phyloP scores from a whole-genome alignment of 2,888 invertebrate genomes.

The Temnothorax ravouxi region DNA sequence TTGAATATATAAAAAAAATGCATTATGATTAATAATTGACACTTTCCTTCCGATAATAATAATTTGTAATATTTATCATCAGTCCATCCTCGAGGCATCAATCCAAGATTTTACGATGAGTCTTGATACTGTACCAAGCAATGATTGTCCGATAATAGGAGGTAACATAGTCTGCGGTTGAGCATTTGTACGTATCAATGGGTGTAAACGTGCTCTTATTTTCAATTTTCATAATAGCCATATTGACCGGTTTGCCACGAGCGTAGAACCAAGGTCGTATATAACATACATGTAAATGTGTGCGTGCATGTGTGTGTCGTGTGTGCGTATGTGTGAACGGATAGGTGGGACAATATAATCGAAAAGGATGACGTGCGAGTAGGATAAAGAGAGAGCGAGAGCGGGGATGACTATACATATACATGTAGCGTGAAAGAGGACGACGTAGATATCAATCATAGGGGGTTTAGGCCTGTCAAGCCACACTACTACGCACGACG shows the following conservation, averaged over 20 bases:
- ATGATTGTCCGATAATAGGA: not conserved
- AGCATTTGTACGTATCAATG: slow-evolving; percentile 51
- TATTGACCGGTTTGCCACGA: slow-evolving; percentile 70
- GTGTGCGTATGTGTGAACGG: not conserved
- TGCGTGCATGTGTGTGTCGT: too few relatives aligned
- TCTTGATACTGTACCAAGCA: not conserved
- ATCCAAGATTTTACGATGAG: not conserved
- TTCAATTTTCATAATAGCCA: slow-evolving; percentile 80
- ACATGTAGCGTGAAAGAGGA: slow-evolving; percentile 47
- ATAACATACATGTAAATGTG: not conserved
- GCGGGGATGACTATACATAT: slow-evolving; percentile 21
- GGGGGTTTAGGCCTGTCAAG: slow-evolving; percentile 77
- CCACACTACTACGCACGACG: slow-evolving; percentile 67
- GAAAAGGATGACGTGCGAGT: slow-evolving; percentile 70
- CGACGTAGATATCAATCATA: slow-evolving; percentile 79
- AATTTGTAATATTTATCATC: not conserved
- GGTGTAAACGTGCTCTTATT: slow-evolving; percentile 73
- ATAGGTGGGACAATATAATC: slow-evolving; percentile 73
- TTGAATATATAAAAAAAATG: too few relatives aligned
- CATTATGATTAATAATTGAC: not conserved
- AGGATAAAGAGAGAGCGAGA: slow-evolving; percentile 34
- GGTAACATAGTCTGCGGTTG: slow-evolving; percentile 33
- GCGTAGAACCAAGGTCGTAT: slow-evolving; percentile 34
- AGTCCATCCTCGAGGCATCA: not conserved
- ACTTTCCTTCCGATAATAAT: not conserved